phyloP scores from a whole-genome alignment of 2,797 vertebrate species.

The Sebastes flavidus region DNA sequence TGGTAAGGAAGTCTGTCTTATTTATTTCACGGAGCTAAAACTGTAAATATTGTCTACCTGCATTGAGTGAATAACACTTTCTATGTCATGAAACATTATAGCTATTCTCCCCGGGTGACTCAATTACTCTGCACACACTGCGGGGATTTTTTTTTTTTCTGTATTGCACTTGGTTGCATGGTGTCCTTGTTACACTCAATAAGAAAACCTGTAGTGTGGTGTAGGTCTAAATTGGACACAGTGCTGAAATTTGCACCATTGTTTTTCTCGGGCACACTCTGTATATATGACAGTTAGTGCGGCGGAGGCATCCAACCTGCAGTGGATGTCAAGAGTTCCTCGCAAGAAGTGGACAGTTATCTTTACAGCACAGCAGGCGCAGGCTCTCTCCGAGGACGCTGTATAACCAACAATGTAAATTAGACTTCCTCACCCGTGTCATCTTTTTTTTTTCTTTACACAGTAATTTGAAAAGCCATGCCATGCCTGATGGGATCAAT shows the following conservation, averaged over 20 bases:
- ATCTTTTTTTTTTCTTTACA: slow-evolving; percentile 10
- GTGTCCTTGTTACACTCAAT: slow-evolving; percentile 64
- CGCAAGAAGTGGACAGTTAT: slow-evolving; percentile 51
- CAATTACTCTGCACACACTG: slow-evolving; percentile 58
- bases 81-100: slow-evolving; percentile 64
- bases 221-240: slow-evolving; percentile 75
- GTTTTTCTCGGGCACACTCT: slow-evolving; percentile 42
- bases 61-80: slow-evolving; percentile 56
- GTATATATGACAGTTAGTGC: slow-evolving; percentile 50
- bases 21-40: slow-evolving; percentile 58
- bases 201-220: slow-evolving; percentile 67
- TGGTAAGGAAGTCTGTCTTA: slow-evolving; percentile 56
- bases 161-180: slow-evolving; percentile 72
- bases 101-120: slow-evolving; percentile 58
- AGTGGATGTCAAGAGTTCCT: slow-evolving; percentile 50
- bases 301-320: slow-evolving; percentile 43
- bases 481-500: slow-evolving; percentile 28
- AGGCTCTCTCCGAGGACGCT: slow-evolving; percentile 10
- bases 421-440: slow-evolving; percentile 4
- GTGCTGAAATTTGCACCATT: slow-evolving; percentile 54
- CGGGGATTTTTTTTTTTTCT: slow-evolving; percentile 39
- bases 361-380: slow-evolving; percentile 46
- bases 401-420: slow-evolving; percentile 27
- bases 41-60: slow-evolving; percentile 59
- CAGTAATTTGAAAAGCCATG: slow-evolving; percentile 10